Evolutionary conservation across 1,140 invertebrate species (phyloP), one percentile per base, ranked within the genome.

Genomic region (Rhagoletis zephyria): DNA sequence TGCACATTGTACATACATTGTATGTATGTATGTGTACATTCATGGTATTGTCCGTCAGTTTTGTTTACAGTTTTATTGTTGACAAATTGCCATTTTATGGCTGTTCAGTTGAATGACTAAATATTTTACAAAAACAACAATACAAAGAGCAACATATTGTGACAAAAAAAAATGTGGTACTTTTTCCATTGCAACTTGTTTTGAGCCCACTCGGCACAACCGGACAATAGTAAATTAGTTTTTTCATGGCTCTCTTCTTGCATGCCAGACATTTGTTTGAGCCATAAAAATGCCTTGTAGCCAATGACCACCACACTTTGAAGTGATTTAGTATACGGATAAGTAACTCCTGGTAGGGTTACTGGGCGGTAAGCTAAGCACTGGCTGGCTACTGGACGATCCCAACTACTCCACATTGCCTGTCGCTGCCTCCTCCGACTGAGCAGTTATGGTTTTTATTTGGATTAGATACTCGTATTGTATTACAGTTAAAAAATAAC

Each of bases 11-110:
- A 77, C 16, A 51, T 77, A 19, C 1, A 77, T 77, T 30, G 30
- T 30, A 30, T 30, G 30, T 30, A 30, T 30, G 30, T 30, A 30
- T 30, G 30, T 30, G 30, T 63, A 10, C 42, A 3, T 19, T 30
- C n/a, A 64, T 19, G n/a, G 42, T 45, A 74, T 48, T 74, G 70
- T 48, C 70, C 30, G 74, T 81, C 74, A 56, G 74, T n/a, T 81
- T 81, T 81, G 74, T 81, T 81, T 81, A 81, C 74, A 81, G 45
- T 81, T 81, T 81, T 81, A 81, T 51, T 81, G 74, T 48, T 81
- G 74, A 81, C 74, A 81, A 81, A 81, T 81, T 81, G 74, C 56
- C 74, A 81, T 81, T 81, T 81, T 81, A 81, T 81, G 74, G 74
- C 56, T 81, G 48, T 81, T 19, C 74, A 81, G 74, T 48, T 81